Conservation (phyloP, 2,113 vertebrate genomes). For the Daboia siamensis region DNA sequence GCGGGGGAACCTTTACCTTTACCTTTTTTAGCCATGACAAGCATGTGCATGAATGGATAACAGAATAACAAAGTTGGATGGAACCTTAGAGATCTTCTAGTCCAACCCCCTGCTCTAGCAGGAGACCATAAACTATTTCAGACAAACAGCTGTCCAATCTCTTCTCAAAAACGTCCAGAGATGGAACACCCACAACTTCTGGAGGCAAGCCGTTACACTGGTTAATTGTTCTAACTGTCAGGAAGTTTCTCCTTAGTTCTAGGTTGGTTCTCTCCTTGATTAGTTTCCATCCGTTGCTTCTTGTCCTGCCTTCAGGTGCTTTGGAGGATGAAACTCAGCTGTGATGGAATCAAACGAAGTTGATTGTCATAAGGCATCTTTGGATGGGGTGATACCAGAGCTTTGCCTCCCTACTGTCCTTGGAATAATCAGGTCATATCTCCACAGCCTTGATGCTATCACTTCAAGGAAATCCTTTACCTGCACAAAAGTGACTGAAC, state of each 20-base stretch:
- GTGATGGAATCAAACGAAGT: background rate
- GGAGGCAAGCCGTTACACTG: fast-evolving
- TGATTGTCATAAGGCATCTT: background rate
- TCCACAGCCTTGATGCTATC: slow-evolving; percentile 4
- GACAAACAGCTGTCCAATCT: background rate
- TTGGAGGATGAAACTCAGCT: background rate
- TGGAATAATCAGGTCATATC: background rate
- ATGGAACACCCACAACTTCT: background rate
- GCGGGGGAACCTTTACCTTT: too few relatives aligned
- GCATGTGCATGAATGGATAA: background rate
- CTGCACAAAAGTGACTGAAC: background rate
- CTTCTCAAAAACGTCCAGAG: background rate
- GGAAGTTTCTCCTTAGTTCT: background rate
- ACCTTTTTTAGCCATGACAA: background rate
- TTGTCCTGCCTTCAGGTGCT: background rate
- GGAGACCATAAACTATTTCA: background rate
- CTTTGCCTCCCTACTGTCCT: background rate
- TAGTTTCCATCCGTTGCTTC: background rate
- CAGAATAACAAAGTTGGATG: background rate
- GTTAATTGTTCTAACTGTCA: background rate
- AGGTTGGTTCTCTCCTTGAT: background rate
- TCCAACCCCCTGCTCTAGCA: background rate
- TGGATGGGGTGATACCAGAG: background rate
- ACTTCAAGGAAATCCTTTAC: background rate
- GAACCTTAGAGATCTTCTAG: background rate